A percentile compares a stretch with the other conserved stretches of the same genome.
Conservation (phyloP, 2,888 invertebrate genomes). For the Lepidocyrtinus sp. region DNA sequence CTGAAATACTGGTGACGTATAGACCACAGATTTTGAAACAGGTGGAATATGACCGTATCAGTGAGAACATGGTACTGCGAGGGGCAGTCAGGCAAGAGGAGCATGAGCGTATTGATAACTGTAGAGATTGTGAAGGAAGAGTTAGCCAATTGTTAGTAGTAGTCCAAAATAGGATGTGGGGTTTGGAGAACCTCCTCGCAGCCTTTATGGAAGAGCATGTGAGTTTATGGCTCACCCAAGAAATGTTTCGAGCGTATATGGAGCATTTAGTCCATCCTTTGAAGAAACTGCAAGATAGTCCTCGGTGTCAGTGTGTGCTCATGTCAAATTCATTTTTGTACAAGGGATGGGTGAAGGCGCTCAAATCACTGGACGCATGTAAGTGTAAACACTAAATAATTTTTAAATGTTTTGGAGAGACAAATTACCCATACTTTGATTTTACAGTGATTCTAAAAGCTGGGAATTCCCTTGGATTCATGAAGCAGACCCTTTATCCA, state of each 20-base stretch:
- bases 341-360: conserved; percentile 40
- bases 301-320: conserved; percentile 48
- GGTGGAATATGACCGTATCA: conserved; percentile 56
- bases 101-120: conserved; percentile 48
- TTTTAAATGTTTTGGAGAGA: background rate
- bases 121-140: conserved; percentile 26
- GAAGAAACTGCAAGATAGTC: conserved; percentile 47
- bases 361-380: conserved; percentile 55
- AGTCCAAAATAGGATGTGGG: conserved; percentile 60
- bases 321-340: conserved; percentile 41
- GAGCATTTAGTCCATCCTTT: conserved; percentile 58
- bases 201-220: conserved; percentile 55
- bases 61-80: conserved; percentile 50
- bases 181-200: conserved; percentile 56
- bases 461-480: conserved; percentile 62
- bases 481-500: conserved; percentile 55
- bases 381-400: conserved; percentile 3
- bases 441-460: conserved; percentile 55
- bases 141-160: conserved; percentile 50
- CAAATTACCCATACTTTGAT: background rate
- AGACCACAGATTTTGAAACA: conserved; percentile 61
- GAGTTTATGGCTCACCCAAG: conserved; percentile 53
- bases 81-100: conserved; percentile 49
- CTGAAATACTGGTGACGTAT: conserved; percentile 58
- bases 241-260: conserved; percentile 59